phyloP scores from a whole-genome alignment of 2,888 invertebrate genomes.

The Lacanobia wlatinum region DNA sequence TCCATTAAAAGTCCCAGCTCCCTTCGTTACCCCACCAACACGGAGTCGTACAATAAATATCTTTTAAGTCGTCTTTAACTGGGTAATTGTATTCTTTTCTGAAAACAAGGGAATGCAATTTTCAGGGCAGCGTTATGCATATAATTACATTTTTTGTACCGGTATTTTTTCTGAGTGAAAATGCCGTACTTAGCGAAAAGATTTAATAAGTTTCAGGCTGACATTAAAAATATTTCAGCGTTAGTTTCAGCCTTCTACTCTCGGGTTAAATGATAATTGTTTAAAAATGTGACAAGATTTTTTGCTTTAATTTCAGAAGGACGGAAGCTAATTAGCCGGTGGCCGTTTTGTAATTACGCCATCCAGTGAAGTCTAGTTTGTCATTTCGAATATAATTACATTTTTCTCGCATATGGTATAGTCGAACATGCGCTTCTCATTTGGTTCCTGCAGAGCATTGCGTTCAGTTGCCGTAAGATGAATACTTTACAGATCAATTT shows the following conservation, averaged over 20 bases:
- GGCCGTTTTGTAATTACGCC: slow-evolving; percentile 17
- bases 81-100: slow-evolving; percentile 77
- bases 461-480: too few relatives aligned
- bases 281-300: slow-evolving; percentile 54
- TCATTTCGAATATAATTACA: not conserved
- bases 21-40: slow-evolving; percentile 75
- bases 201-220: slow-evolving; percentile 64
- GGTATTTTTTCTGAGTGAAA: slow-evolving; percentile 47
- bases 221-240: slow-evolving; percentile 64
- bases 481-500: too few relatives aligned
- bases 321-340: slow-evolving; percentile 49
- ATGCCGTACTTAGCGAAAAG: slow-evolving; percentile 51
- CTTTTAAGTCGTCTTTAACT: slow-evolving; percentile 77
- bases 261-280: slow-evolving; percentile 57
- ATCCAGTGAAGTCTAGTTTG: slow-evolving; percentile 7
- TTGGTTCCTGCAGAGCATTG: not conserved
- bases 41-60: slow-evolving; percentile 81
- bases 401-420: not conserved
- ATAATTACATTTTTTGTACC: slow-evolving; percentile 59
- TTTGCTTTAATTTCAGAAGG: slow-evolving; percentile 32
- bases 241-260: slow-evolving; percentile 43
- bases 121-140: slow-evolving; percentile 70
- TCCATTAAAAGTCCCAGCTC: slow-evolving; percentile 75
- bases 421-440: too few relatives aligned
- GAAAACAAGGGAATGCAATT: slow-evolving; percentile 82